Base-by-base conservation (phyloP, 2,888 invertebrate genomes). In the Incurvaria masculella region DNA sequence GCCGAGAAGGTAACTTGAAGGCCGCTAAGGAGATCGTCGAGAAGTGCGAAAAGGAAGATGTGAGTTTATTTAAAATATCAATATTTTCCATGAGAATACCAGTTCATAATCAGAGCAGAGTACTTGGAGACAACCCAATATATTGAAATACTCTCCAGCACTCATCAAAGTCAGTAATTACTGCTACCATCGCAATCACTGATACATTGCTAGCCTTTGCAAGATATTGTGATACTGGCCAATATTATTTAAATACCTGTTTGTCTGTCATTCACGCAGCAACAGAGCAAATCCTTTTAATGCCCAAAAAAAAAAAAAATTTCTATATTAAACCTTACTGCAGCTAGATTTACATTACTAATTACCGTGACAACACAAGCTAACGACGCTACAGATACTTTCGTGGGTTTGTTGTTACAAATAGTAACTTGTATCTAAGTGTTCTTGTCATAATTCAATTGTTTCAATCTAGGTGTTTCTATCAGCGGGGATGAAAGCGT, bases 401-500 rank as follows among this genome's bases (percentile, higher is more conserved):
- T 46, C 18, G 8, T 46, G 39, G 16, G 5, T 1, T 38, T 11
- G 8, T 38, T 46, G 18, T 19, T 2, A 16, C n/a, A 38, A 23
- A 5, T 17, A 16, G 20, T n/a, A 38, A 17, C n/a, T 20, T 45
- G 57, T 47, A 44, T 42, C n/a, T 55, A 56, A 50, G 53, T 45
- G 49, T 20, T 48, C 50, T 10, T 56, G n/a, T n/a, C 56, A 11
- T 62, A 18, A 4, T 38, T 16, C n/a, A 38, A 11, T 42, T 44
- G 27, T 23, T 46, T 38, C 45, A 33, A 53, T 53, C 0, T 57
- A 79, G 79, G 65, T 85, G 2, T 68, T 76, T 38, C 63, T 81
- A 21, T 84, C 86, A 53, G 76, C 85, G 0, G 88, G 87, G 2
- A 86, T 89, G 84, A 79, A 84, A 57, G 82, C 85, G 1, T 68